Conservation (phyloP, 53 echinoderm and acorn worm genomes). For the Echinometra lucunter region DNA sequence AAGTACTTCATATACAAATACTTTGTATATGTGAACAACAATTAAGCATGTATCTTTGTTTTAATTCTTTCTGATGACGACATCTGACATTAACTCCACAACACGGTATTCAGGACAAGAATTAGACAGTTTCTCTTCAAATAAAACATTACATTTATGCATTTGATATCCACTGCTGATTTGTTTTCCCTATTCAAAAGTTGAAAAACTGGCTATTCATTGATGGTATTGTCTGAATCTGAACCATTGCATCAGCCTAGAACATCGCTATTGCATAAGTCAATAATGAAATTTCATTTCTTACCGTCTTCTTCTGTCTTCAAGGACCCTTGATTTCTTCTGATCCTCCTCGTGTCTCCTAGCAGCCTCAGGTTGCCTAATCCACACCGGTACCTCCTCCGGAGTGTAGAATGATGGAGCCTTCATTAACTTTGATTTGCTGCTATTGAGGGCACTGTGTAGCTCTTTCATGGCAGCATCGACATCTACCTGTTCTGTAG, state of each 20-base stretch:
- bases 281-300: not conserved
- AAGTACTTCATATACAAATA: too few relatives aligned
- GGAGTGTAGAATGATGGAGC: constrained; percentile 89
- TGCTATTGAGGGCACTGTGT: constrained; percentile 79
- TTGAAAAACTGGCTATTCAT: too few relatives aligned
- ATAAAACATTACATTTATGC: not conserved
- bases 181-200: too few relatives aligned
- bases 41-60: too few relatives aligned
- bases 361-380: constrained; percentile 91
- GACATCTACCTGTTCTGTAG: constrained; percentile 81
- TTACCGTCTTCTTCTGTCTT: constrained; percentile 91
- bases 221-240: too few relatives aligned
- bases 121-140: not conserved
- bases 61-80: too few relatives aligned
- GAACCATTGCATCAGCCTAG: not conserved
- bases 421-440: constrained; percentile 88
- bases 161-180: too few relatives aligned
- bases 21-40: too few relatives aligned
- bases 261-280: not conserved
- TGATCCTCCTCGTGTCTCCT: constrained; percentile 89
- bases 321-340: constrained; percentile 80
- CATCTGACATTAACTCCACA: too few relatives aligned
- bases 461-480: constrained; percentile 93
- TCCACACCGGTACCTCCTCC: constrained; percentile 84
- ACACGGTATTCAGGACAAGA: not conserved